A percentile compares a stretch with the other conserved stretches of the same genome.
phyloP scores from a whole-genome alignment of 2,113 vertebrate species.

The Podarcis raffonei region DNA sequence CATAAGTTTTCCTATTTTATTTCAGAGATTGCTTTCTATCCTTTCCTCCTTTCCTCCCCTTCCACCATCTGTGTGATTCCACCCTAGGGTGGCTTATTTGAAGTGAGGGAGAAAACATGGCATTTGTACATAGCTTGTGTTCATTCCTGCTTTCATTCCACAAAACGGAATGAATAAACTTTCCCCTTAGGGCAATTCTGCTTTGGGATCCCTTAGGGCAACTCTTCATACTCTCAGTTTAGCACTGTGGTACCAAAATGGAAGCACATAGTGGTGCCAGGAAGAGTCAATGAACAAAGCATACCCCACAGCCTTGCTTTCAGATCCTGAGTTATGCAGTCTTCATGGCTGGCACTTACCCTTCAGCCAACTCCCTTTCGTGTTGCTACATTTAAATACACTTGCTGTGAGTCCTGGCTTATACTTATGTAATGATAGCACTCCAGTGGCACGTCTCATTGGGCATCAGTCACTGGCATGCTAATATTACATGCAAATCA shows the following conservation, averaged over 20 bases:
- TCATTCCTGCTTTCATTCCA: conserved; percentile 1
- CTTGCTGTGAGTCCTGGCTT: background rate
- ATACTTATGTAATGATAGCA: background rate
- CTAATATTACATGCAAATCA: background rate
- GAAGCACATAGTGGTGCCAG: background rate
- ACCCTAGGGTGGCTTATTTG: background rate
- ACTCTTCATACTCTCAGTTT: background rate
- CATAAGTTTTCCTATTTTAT: background rate
- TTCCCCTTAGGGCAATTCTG: background rate
- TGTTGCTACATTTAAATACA: background rate
- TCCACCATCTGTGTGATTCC: background rate
- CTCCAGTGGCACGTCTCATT: background rate
- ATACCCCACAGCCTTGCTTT: too few relatives aligned
- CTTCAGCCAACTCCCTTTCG: background rate
- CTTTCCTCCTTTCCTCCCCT: background rate
- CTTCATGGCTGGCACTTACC: background rate
- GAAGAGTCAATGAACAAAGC: background rate
- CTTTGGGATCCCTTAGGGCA: background rate
- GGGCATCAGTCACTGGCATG: background rate
- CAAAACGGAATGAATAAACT: background rate
- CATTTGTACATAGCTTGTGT: background rate
- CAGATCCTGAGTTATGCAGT: background rate
- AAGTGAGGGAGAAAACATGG: background rate
- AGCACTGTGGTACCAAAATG: background rate
- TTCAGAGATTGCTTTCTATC: background rate